phyloP scores from a whole-genome alignment of 1,140 invertebrate species.

The Ooceraea biroi region DNA sequence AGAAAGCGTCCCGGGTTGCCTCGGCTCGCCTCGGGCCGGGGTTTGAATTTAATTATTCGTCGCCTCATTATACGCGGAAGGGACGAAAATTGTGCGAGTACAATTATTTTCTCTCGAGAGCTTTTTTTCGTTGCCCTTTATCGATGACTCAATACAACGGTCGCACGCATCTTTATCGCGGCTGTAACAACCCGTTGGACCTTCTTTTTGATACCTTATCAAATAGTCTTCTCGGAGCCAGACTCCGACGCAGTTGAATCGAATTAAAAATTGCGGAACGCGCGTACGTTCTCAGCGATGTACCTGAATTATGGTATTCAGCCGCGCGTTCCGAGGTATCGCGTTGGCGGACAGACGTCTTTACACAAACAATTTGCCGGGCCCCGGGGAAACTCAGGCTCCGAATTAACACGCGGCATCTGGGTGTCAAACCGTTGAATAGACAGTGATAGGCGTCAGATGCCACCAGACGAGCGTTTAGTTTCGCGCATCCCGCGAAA shows the following conservation, averaged over 20 bases:
- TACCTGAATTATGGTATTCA: constrained; percentile 47
- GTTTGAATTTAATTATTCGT: constrained; percentile 65
- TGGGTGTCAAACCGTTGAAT: constrained; percentile 55
- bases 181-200: not conserved
- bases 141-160: constrained; percentile 30
- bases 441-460: constrained; percentile 62
- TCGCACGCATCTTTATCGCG: constrained; percentile 18
- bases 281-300: constrained; percentile 3
- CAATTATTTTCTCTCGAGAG: constrained; percentile 60
- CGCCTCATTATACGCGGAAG: constrained; percentile 55
- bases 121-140: constrained; percentile 36
- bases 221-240: not conserved
- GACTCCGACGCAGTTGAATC: not conserved
- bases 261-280: not conserved
- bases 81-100: constrained; percentile 46
- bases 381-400: constrained; percentile 45
- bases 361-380: constrained; percentile 45
- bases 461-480: constrained; percentile 55
- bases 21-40: constrained; percentile 37
- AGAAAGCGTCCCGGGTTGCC: constrained; percentile 28
- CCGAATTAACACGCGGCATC: constrained; percentile 58
- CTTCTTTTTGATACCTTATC: not conserved
- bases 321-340: constrained; percentile 1
- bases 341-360: constrained; percentile 36
- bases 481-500: constrained; percentile 36